Evolutionary conservation across 1,140 invertebrate genomes (phyloP), one percentile per base, ranked within the genome.

Genomic region (Drosophila watanabei): DNA sequence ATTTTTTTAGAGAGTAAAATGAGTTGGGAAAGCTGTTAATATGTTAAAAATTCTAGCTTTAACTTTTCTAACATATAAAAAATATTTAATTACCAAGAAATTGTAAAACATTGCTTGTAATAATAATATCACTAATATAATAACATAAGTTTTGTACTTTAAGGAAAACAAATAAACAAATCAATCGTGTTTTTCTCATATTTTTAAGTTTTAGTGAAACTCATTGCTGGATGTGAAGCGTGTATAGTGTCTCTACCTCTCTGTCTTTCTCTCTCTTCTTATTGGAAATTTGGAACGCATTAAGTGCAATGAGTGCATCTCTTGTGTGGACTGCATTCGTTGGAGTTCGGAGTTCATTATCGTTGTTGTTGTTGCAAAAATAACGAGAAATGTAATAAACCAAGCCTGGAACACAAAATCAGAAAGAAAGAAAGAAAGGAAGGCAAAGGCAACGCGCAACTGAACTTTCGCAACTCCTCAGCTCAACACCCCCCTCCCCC

Each of bases 401-500:
- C 61, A 59, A 75, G 54, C 46, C 60, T 62, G 37, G 24, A 52
- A 77, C 35, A 33, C 28, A 58, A 64, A 58, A 28, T 57, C 35
- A 37, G 11, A 52, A 32, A 52, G 32, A 54, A 7, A 35, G 32
- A 56, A 8, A 66, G 32, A 28, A 46, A 32, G 32, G 28, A 54
- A 64, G 41, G 68, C 39, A 33, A 58, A 72, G 58, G 54, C 58
- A 77, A 76, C 24, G 52, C 51, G 72, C 72, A 76, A 51, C 54
- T 69, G 73, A 78, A 78, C 75, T 78, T 78, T 78, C 75, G 75
- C 75, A 78, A 78, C 65, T 58, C 24, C 13, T 37, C 35, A 30
- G 30, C 13, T 39, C 18, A 28, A 20, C 48, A 46, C 16, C 18
- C 61, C 41, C 14, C 37, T 18, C 20, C 14, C 6, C 14, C 69